Evolutionary conservation across 2,113 vertebrate species (phyloP).

Genomic region (Coturnix japonica): DNA sequence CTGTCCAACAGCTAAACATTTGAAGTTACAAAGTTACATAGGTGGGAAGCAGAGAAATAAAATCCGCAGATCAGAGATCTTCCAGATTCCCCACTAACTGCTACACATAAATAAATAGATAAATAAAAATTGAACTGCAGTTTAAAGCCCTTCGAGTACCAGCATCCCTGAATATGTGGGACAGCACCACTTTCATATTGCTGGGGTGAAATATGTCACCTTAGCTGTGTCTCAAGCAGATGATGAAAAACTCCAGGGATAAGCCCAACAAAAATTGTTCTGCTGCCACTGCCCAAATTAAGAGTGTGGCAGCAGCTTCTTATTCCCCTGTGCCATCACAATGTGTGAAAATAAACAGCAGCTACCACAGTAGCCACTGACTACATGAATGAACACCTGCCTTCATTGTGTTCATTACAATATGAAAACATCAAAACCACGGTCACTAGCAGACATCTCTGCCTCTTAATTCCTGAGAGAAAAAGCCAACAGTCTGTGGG

Average conservation of each 20-base stretch:
- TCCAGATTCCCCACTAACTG: background rate
- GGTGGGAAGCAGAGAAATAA: background rate
- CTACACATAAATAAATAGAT: background rate
- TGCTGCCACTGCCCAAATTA: background rate
- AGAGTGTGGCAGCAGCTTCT: background rate
- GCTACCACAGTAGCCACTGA: background rate
- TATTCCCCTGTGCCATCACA: background rate
- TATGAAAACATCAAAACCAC: background rate
- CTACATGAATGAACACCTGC: background rate
- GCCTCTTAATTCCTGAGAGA: background rate
- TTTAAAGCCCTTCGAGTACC: background rate
- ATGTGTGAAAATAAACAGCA: slow-evolving; percentile 1
- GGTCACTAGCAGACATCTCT: background rate
- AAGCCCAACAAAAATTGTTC: background rate
- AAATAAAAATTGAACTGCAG: background rate
- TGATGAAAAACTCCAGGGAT: background rate
- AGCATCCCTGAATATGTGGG: background rate
- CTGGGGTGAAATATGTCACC: background rate
- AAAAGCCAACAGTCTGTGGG: background rate
- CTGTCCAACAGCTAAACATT: background rate
- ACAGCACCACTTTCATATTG: background rate
- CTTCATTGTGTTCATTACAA: background rate
- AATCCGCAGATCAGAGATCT: background rate
- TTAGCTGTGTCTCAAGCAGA: background rate
- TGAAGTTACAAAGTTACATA: background rate